These are phyloP conservation scores for Spea hammondii DNA, from an alignment of 2,797 vertebrate species.

Conservation along the genomic window DNA sequence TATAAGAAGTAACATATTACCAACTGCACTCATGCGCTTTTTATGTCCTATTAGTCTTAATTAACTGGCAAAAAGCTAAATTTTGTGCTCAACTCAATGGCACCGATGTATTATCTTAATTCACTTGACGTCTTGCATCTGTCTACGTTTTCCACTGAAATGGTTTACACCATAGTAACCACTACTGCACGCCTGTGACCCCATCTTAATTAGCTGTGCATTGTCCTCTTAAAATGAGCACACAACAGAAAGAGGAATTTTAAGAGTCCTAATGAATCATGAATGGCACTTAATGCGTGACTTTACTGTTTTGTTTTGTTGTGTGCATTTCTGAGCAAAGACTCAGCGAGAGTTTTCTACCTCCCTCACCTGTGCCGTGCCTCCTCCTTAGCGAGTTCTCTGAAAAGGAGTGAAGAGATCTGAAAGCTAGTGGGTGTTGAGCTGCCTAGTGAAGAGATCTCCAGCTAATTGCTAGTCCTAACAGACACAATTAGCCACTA, in stretches of 20 bases:
- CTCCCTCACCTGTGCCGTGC: slow-evolving; percentile 64
- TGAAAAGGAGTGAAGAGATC: slow-evolving; percentile 62
- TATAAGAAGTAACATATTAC: slow-evolving; percentile 65
- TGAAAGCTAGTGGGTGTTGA: slow-evolving; percentile 69
- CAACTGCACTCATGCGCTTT: slow-evolving; percentile 67
- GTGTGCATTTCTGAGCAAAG: not conserved
- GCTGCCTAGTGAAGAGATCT: slow-evolving; percentile 65
- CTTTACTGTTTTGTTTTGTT: not conserved
- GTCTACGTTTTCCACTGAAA: slow-evolving; percentile 63
- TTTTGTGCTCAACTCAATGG: slow-evolving; percentile 65
- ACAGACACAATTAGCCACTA: slow-evolving; percentile 76
- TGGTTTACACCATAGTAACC: slow-evolving; percentile 67
- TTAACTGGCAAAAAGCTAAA: slow-evolving; percentile 68
- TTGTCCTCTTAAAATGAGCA: slow-evolving; percentile 65
- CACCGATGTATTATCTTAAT: slow-evolving; percentile 74
- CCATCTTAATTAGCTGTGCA: slow-evolving; percentile 69
- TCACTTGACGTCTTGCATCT: slow-evolving; percentile 63
- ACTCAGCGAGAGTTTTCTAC: slow-evolving; percentile 11
- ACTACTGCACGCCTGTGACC: slow-evolving; percentile 63
- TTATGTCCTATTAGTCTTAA: slow-evolving; percentile 70
- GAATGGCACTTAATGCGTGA: not conserved
- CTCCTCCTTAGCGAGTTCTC: slow-evolving; percentile 63
- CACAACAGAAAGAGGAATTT: slow-evolving; percentile 31
- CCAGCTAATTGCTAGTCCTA: slow-evolving; percentile 76
- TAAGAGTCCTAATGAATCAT: slow-evolving; percentile 19